These are phyloP conservation scores for Eledona agricola DNA, from an alignment of 2,888 invertebrate genomes.

Conservation along the genomic window DNA sequence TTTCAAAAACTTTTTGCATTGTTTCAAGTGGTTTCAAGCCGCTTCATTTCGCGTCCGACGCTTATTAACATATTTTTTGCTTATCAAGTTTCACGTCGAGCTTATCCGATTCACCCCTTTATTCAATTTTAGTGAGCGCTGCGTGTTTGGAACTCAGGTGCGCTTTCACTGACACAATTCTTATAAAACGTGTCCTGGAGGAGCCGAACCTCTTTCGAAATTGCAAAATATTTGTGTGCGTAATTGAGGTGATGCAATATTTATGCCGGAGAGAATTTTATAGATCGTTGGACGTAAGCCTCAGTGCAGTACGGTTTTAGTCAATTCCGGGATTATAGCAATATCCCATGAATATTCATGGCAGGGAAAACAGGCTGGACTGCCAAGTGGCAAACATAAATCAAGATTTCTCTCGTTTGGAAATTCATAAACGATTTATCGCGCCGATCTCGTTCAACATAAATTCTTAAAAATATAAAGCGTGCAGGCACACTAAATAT, in stretches of 20 bases:
- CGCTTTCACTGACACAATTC: slow-evolving; percentile 18
- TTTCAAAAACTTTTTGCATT: slow-evolving; percentile 3
- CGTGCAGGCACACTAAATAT: too few relatives aligned
- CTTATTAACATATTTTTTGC: too few relatives aligned
- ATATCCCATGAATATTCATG: slow-evolving; percentile 32
- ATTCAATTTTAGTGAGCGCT: neutral
- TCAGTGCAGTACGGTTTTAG: slow-evolving; percentile 4
- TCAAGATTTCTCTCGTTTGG: slow-evolving; percentile 10
- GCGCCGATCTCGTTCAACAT: too few relatives aligned
- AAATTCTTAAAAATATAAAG: too few relatives aligned
- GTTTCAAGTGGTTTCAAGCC: neutral
- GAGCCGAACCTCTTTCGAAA: slow-evolving; percentile 6
- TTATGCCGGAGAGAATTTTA: too few relatives aligned
- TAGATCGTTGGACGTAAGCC: too few relatives aligned
- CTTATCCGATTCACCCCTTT: too few relatives aligned
- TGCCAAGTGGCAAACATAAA: slow-evolving; percentile 13
- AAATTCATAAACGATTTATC: too few relatives aligned
- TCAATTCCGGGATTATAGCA: slow-evolving; percentile 13
- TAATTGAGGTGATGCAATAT: too few relatives aligned
- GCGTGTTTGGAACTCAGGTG: slow-evolving; percentile 22
- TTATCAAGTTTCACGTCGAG: too few relatives aligned
- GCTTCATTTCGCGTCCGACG: too few relatives aligned
- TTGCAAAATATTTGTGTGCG: too few relatives aligned
- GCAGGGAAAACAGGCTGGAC: slow-evolving; percentile 12
- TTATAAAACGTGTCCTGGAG: slow-evolving; percentile 20